Conservation (phyloP, 2,888 invertebrate genomes). For the Melolontha melolontha region DNA sequence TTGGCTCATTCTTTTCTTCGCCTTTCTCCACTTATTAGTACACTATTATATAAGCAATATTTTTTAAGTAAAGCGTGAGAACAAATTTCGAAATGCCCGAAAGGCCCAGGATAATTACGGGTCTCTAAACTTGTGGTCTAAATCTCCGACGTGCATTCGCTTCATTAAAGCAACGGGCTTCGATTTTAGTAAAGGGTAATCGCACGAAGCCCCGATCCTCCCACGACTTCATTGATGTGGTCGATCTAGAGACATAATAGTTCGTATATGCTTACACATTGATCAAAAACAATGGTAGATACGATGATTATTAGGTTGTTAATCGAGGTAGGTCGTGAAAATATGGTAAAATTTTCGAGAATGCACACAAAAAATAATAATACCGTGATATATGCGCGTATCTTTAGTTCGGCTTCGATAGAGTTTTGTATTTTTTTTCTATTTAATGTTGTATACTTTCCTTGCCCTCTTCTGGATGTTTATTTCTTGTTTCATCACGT, state of each 20-base stretch:
- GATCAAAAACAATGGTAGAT: constrained; percentile 56
- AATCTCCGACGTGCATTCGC: constrained; percentile 38
- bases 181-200: not conserved
- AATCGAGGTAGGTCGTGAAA: constrained; percentile 51
- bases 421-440: too few species aligned
- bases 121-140: constrained; percentile 61
- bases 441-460: too few species aligned
- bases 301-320: constrained; percentile 55
- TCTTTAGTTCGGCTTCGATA: too few species aligned
- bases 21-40: not conserved
- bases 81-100: constrained; percentile 60
- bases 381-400: not conserved
- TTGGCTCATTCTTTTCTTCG: too few species aligned
- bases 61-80: constrained; percentile 60
- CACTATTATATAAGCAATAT: constrained; percentile 23
- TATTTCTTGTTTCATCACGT: too few species aligned
- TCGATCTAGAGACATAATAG: constrained; percentile 25
- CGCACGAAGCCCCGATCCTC: constrained; percentile 12
- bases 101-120: constrained; percentile 62
- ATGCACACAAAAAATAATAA: constrained; percentile 43
- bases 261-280: constrained; percentile 45
- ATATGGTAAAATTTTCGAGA: constrained; percentile 47
- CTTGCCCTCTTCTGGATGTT: too few species aligned
- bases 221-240: constrained; percentile 38
- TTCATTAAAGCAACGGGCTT: constrained; percentile 6